Evolutionary conservation across 2,797 vertebrate genomes (phyloP).

Genomic region (Holocentrus rufus): DNA sequence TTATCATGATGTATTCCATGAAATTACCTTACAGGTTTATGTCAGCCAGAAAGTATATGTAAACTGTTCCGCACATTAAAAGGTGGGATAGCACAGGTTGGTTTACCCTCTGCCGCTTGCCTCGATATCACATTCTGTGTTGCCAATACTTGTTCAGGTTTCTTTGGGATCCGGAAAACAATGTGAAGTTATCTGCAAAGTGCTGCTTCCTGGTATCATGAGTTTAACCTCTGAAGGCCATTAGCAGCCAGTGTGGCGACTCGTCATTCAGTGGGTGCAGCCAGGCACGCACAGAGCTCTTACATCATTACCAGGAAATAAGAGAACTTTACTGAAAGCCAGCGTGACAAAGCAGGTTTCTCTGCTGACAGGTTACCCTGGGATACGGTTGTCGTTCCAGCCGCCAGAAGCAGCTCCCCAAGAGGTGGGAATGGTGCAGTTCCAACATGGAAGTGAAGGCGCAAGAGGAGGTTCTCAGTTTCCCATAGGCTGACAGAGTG

Average conservation of each 20-base stretch:
- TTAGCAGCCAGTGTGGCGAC: slow-evolving; percentile 22
- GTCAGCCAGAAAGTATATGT: no score
- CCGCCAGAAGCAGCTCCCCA: slow-evolving; percentile 1
- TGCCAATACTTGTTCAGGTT: no score
- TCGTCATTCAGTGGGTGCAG: not conserved
- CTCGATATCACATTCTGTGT: no score
- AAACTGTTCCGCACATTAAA: no score
- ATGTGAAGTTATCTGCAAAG: not conserved
- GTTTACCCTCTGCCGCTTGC: no score
- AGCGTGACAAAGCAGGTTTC: slow-evolving; percentile 52
- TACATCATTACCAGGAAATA: slow-evolving; percentile 56
- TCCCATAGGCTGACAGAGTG: no score
- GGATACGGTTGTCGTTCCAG: slow-evolving; percentile 38
- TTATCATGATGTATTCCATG: not conserved
- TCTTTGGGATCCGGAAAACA: not conserved
- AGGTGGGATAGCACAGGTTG: no score
- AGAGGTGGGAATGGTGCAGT: not conserved
- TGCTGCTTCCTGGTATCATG: not conserved
- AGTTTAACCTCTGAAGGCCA: slow-evolving; percentile 10
- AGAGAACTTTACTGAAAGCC: slow-evolving; percentile 44
- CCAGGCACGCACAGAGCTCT: slow-evolving; percentile 27
- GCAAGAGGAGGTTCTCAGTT: no score
- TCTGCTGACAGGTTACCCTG: slow-evolving; percentile 51
- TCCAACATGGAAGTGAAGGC: not conserved
- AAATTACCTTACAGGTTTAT: no score